These are phyloP conservation scores for Microplitis demolitor DNA, from an alignment of 1,140 invertebrate genomes.

Conservation along the genomic window DNA sequence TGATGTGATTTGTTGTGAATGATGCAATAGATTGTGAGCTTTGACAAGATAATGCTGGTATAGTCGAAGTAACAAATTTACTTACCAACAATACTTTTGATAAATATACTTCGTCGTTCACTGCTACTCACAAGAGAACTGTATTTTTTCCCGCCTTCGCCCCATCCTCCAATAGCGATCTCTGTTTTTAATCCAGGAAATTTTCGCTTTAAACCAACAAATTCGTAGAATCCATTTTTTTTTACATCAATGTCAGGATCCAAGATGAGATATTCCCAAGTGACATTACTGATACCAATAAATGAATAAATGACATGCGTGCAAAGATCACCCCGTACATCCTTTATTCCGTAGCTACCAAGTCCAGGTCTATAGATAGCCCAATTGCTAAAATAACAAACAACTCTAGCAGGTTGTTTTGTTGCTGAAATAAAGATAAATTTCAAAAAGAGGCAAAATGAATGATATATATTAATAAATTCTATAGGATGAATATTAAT, in stretches of 20 bases:
- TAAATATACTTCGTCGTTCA: conserved; percentile 71
- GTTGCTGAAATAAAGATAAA: conserved; percentile 13
- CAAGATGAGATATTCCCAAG: conserved; percentile 78
- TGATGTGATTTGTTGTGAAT: too few relatives aligned
- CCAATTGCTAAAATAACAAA: conserved; percentile 93
- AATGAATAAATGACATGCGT: conserved; percentile 92
- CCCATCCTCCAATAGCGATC: conserved; percentile 87
- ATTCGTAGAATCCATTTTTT: conserved; percentile 80
- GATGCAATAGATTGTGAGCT: too few relatives aligned
- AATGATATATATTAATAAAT: too few relatives aligned
- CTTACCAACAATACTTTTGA: conserved; percentile 76
- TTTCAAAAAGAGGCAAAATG: too few relatives aligned
- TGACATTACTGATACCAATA: conserved; percentile 79
- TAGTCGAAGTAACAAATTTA: neutral
- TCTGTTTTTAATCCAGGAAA: conserved; percentile 77
- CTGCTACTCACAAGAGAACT: conserved; percentile 77
- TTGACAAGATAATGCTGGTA: too few relatives aligned
- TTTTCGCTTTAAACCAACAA: conserved; percentile 73
- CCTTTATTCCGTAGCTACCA: conserved; percentile 80
- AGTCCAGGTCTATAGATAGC: conserved; percentile 83
- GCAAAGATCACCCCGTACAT: conserved; percentile 81
- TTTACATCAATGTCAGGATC: conserved; percentile 81
- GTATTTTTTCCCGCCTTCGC: conserved; percentile 84
- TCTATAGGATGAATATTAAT: too few relatives aligned
- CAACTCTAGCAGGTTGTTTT: conserved; percentile 65